Evolutionary conservation across 2,113 vertebrate genomes (phyloP).

Genomic region (Sylvietta virens): DNA sequence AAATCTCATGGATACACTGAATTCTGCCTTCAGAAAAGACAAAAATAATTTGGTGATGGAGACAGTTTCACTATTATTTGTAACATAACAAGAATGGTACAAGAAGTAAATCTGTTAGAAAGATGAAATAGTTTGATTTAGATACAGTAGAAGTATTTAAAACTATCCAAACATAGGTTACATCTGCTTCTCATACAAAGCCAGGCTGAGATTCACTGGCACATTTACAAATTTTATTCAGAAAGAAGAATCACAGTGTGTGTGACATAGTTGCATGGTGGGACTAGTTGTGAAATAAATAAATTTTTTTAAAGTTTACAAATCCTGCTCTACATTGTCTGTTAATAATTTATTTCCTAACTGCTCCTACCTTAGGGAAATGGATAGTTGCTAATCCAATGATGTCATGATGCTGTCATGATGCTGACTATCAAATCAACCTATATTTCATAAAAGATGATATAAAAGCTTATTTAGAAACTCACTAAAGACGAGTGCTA

Average conservation of each 20-base stretch:
- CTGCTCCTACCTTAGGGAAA: not conserved
- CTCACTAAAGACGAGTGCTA: not conserved
- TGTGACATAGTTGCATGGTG: not conserved
- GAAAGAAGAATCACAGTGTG: not conserved
- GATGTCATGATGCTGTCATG: not conserved
- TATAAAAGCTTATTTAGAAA: slow-evolving; percentile 20
- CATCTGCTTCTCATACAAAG: not conserved
- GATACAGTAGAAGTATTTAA: not conserved
- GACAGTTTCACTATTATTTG: not conserved
- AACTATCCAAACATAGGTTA: not conserved
- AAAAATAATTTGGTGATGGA: not conserved
- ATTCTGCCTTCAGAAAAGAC: not conserved
- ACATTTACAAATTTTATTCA: not conserved
- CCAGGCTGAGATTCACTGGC: not conserved
- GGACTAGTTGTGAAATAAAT: not conserved
- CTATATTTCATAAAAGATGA: not conserved
- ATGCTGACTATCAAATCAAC: not conserved
- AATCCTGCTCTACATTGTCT: not conserved
- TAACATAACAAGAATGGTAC: not conserved
- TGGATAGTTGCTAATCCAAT: not conserved
- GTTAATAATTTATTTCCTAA: slow-evolving; percentile 2
- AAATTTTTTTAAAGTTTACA: not conserved
- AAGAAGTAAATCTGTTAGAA: not conserved
- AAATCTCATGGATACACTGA: not conserved
- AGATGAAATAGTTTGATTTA: not conserved